Percentiles rank a stretch among this genome's conserved stretches.
Conservation (phyloP, 2,888 invertebrate genomes). For the Oscheius sp. region DNA sequence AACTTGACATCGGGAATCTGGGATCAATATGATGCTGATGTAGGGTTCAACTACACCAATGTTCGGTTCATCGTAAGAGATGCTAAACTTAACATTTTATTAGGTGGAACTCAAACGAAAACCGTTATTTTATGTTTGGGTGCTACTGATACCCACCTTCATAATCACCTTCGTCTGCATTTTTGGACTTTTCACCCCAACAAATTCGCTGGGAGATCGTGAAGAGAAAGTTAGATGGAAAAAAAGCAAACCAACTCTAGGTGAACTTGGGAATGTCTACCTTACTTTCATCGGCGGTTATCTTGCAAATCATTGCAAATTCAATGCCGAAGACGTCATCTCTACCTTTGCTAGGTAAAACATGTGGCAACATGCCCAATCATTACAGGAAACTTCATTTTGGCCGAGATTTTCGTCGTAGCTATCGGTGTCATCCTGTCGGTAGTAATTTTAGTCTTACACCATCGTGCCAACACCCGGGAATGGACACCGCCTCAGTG, state of each 20-base stretch:
- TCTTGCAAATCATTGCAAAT: conserved; percentile 55
- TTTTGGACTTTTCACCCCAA: conserved; percentile 53
- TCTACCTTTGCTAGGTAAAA: conserved; percentile 48
- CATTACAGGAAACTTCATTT: conserved; percentile 54
- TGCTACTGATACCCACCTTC: conserved; percentile 52
- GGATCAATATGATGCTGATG: conserved; percentile 44
- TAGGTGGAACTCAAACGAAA: conserved; percentile 38
- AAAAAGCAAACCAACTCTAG: conserved; percentile 13
- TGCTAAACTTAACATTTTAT: neutral
- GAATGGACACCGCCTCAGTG: conserved; percentile 15
- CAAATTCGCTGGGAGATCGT: conserved; percentile 48
- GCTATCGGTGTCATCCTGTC: conserved; percentile 52
- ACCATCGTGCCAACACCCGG: conserved; percentile 47
- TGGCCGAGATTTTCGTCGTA: conserved; percentile 58
- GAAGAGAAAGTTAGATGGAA: conserved; percentile 42
- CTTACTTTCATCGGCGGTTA: conserved; percentile 54
- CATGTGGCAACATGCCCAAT: too few species aligned
- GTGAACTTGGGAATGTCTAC: conserved; percentile 56
- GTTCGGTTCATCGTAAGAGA: conserved; percentile 37
- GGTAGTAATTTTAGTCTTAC: conserved; percentile 42
- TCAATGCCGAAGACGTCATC: conserved; percentile 58
- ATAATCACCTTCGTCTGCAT: conserved; percentile 54
- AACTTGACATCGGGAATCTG: conserved; percentile 17
- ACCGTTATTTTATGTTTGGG: conserved; percentile 57
- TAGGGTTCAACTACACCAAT: conserved; percentile 52